phyloP scores from a whole-genome alignment of 92 coral and sea anemone genomes.

The Hydrozoanthus gracilis region DNA sequence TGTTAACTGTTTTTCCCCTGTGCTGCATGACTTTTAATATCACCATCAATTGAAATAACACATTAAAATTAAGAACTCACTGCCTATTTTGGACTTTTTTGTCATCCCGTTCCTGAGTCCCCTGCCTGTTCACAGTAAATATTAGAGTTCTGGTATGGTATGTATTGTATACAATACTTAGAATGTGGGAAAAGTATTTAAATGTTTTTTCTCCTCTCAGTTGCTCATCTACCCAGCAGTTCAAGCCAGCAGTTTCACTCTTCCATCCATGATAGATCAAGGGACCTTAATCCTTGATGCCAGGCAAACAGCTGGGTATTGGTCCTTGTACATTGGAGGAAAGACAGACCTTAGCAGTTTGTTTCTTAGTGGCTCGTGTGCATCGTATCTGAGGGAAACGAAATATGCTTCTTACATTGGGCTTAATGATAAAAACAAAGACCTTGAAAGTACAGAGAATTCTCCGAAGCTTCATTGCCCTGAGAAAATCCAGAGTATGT shows the following conservation, averaged over 20 bases:
- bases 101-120: no score
- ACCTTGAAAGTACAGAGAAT: not conserved
- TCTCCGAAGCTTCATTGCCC: conserved; percentile 17
- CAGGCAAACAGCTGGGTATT: not conserved
- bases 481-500: conserved; percentile 21
- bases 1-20: no score
- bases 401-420: conserved; percentile 34
- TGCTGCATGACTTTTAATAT: no score
- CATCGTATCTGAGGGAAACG: conserved; percentile 26
- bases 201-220: conserved; percentile 15
- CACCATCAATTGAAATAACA: no score
- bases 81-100: no score
- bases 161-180: no score
- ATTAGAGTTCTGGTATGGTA: no score
- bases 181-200: not conserved
- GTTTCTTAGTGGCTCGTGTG: conserved; percentile 25
- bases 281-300: not conserved
- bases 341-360: not conserved
- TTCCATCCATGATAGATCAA: conserved; percentile 42
- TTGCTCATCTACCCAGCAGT: conserved; percentile 43
- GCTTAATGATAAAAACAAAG: not conserved
- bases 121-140: no score
- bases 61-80: no score
- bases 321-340: conserved; percentile 52
- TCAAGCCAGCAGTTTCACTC: conserved; percentile 39